phyloP scores from a whole-genome alignment of 2,113 vertebrate genomes.

The Camelus bactrianus region DNA sequence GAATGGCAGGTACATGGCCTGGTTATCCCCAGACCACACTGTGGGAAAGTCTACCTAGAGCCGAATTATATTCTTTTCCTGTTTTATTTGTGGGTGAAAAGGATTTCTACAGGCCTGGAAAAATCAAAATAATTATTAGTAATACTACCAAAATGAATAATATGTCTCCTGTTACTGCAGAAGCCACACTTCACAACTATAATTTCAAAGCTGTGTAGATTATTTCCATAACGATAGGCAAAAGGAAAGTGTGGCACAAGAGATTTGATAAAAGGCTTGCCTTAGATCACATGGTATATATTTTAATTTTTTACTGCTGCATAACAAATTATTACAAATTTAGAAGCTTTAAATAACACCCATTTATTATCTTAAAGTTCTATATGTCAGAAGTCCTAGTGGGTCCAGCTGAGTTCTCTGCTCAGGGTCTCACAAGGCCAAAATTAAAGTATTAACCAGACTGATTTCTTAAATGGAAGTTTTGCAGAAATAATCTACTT shows the following conservation, averaged over 20 bases:
- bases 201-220: neutral
- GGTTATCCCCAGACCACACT: neutral
- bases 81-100: neutral
- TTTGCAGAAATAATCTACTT: neutral
- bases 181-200: constrained; percentile 19
- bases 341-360: neutral
- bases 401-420: neutral
- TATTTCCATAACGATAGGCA: neutral
- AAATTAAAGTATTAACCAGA: neutral
- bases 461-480: neutral
- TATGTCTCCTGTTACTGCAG: neutral
- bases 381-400: neutral
- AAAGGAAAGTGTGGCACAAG: neutral
- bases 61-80: neutral
- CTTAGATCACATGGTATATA: neutral
- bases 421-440: neutral
- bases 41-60: neutral
- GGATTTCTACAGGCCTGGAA: neutral
- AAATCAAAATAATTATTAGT: neutral
- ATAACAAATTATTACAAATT: neutral
- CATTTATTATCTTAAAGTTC: constrained; percentile 17
- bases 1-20: neutral
- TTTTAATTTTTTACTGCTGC: neutral
- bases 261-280: neutral
- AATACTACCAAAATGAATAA: neutral